Conservation (phyloP, 2,113 vertebrate species). For the Brachyhypopomus gauderio region DNA sequence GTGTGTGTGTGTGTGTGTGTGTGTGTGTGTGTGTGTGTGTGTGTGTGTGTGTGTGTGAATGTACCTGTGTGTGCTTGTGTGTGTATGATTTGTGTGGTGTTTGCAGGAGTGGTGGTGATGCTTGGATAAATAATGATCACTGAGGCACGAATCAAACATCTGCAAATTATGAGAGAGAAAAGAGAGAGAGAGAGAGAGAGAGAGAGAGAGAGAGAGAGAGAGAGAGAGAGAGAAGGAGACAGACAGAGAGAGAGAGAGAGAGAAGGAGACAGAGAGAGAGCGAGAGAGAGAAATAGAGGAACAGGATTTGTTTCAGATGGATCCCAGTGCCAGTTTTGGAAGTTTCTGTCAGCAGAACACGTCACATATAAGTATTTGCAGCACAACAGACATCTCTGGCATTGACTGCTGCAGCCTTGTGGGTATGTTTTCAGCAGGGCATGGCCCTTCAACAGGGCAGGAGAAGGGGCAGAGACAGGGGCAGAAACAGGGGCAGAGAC, state of each 20-base stretch:
- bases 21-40: not conserved
- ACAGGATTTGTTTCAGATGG: too few species aligned
- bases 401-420: not conserved
- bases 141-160: not conserved
- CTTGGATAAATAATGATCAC: constrained; percentile 8
- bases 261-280: not conserved
- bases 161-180: not conserved
- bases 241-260: not conserved
- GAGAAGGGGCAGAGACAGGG: too few species aligned
- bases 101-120: not conserved
- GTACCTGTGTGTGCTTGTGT: not conserved
- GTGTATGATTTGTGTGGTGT: not conserved
- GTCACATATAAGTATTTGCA: not conserved
- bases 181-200: not conserved
- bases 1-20: not conserved
- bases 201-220: not conserved
- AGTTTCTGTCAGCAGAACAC: not conserved
- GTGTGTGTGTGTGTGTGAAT: not conserved
- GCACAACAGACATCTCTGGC: not conserved
- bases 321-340: not conserved
- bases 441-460: too few species aligned
- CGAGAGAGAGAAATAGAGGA: not conserved
- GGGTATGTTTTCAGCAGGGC: not conserved
- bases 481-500: too few species aligned
- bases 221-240: not conserved